Base-by-base conservation (phyloP, 2,113 vertebrate genomes). In the Perccottus glenii region DNA sequence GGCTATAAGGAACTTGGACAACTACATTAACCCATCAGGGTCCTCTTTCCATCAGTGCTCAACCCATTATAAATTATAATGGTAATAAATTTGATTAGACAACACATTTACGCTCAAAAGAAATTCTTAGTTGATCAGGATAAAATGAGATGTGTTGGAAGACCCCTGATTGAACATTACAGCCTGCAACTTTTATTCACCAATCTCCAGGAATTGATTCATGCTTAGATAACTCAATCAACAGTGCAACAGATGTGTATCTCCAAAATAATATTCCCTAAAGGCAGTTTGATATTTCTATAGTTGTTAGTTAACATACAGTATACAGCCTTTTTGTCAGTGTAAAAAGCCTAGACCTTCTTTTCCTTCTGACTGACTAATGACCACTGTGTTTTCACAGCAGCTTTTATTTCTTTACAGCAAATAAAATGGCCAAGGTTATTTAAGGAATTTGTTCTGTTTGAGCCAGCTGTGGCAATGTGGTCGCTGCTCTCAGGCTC, bases 21-120 rank as follows among this genome's bases (percentile, higher is more conserved):
- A 53, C 12, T 11, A 9, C 46, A 38, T 15, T 8, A 40, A 45
- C 52, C 55, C 67, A 57, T 1, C 0, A 45, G 72, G 68, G 9
- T 40, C 44, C 64, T 69, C 32, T 51, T 58, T 64, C 80, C 55
- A 52, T 58, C 5, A 35, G 55, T 48, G 19, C 44, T 62, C 14
- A 60, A 15, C 14, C 32, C n/a, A 27, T 58, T 46, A n/a, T 64
- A 61, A 61, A 77, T 12, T 52, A 66, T 59, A 53, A 52, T 5
- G 48, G 35, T 72, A 60, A 70, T 86, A 83, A 84, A 85, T 62
- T 72, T 67, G 75, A 89, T 87, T 80, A 85, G 65, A 3, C 45
- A 42, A n/a, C n/a, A n/a, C n/a, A n/a, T n/a, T 77, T 71, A 60
- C n/a, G 46, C 70, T 84, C 77, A 74, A 84, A 81, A 71, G 55